These are phyloP conservation scores for Stramonita haemastoma DNA, from an alignment of 2,888 invertebrate species.

Conservation along the genomic window DNA sequence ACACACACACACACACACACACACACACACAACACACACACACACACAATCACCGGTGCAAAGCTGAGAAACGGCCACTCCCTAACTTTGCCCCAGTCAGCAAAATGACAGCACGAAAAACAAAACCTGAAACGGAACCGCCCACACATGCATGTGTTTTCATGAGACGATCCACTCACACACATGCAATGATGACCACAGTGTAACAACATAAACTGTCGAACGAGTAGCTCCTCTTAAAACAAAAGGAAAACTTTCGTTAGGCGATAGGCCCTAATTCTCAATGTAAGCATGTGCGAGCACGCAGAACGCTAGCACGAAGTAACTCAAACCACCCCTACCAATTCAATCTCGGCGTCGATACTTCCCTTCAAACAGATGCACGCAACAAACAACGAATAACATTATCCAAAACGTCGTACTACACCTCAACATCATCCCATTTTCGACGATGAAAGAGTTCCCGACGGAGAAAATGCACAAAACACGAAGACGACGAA, in stretches of 20 bases:
- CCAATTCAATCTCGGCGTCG: background rate
- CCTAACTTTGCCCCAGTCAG: background rate
- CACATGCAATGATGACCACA: background rate
- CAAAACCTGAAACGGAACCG: background rate
- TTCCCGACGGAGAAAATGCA: background rate
- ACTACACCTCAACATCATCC: background rate
- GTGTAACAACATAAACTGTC: background rate
- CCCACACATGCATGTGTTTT: background rate
- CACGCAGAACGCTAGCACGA: slow-evolving; percentile 3
- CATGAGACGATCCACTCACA: background rate
- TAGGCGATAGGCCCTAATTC: background rate
- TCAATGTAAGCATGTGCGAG: slow-evolving; percentile 26
- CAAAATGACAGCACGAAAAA: background rate
- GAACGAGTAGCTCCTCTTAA: background rate
- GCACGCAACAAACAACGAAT: background rate
- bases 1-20: background rate
- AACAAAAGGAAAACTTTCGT: background rate
- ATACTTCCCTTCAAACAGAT: background rate
- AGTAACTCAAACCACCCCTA: background rate
- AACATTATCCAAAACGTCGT: background rate
- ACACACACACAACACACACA: background rate
- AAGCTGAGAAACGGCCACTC: background rate
- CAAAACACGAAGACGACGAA: background rate
- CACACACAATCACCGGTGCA: background rate
- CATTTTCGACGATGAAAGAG: background rate